Evolutionary conservation across 2,888 invertebrate species (phyloP).

Genomic region (Amiota minor): DNA sequence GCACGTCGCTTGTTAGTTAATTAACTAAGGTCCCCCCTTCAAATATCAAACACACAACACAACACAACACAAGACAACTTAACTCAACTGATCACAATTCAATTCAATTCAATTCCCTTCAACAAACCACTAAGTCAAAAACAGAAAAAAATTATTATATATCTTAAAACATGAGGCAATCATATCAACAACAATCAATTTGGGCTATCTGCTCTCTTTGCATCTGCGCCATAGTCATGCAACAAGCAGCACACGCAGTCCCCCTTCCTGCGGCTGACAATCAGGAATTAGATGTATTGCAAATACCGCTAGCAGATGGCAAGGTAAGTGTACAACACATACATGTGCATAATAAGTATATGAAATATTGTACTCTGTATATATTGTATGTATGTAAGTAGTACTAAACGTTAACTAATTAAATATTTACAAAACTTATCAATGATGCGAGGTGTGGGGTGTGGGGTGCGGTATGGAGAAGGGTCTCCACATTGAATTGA

Average conservation of each 20-base stretch:
- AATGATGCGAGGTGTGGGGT: too few species aligned
- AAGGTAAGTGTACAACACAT: slow-evolving; percentile 67
- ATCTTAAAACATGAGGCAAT: slow-evolving; percentile 47
- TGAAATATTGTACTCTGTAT: too few species aligned
- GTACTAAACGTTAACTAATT: background rate
- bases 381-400: background rate
- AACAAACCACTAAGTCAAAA: slow-evolving; percentile 3
- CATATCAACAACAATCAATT: slow-evolving; percentile 47
- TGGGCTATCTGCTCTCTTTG: slow-evolving; percentile 41
- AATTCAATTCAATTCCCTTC: too few species aligned
- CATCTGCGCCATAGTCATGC: slow-evolving; percentile 61
- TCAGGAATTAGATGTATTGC: slow-evolving; percentile 71
- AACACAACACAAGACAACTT: slow-evolving; percentile 12
- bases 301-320: slow-evolving; percentile 72
- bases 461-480: too few species aligned
- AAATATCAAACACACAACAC: too few species aligned
- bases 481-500: too few species aligned
- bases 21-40: background rate
- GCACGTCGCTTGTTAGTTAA: background rate
- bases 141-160: slow-evolving; percentile 1
- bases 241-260: slow-evolving; percentile 50
- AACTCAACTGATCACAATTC: slow-evolving; percentile 11
- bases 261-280: slow-evolving; percentile 68
- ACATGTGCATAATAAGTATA: background rate
- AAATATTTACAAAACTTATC: background rate